Base-by-base conservation (phyloP, 2,797 vertebrate species). In the Petrocephalus schoutedeni region DNA sequence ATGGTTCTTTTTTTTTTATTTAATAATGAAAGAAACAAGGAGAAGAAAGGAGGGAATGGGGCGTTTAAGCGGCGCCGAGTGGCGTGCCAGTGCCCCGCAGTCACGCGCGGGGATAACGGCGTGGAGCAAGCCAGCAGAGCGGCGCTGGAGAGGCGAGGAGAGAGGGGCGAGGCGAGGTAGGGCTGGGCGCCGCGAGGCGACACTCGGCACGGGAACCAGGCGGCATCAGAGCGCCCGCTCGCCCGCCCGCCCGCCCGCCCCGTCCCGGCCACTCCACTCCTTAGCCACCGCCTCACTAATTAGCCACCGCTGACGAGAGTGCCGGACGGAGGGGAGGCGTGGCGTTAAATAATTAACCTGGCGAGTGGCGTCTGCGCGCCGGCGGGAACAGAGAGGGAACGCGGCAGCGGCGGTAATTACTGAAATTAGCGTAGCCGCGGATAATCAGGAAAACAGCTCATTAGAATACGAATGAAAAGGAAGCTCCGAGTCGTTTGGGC, bases 1-100 rank as follows among this genome's bases (percentile, higher is more conserved):
- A 93, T 95, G 95, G 95, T 96, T 95, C 95, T 93, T 95, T 93
- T 94, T 93, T 95, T 93, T 94, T 94, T 94, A 93, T 95, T 91
- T 91, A 92, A 89, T 51, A 88, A 91, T 90, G 90, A 93, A 93
- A 95, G 94, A 95, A 94, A 88, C 87, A 88, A 59, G 83, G 85
- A 45, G 74, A 71, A 67, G 67, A 86, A 45, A 57, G 57, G 71
- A 83, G 74, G 57, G 87, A 91, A 91, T 51, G 87, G 89, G 64
- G 89, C 14, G 86, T 90, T 89, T 71, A 45, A 90, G 89, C 89
- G 54, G 82, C 4, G 80, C 86, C 51, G 61, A 91, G 86, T 21
- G 23, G 32, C 71, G 88, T 89, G 80, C 87, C 53, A 87, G 87
- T 67, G 8, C 84, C 67, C 41, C 86, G 86, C 71, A 74, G 58